Evolutionary conservation across 2,797 vertebrate species (phyloP), one percentile per base, ranked within the genome.

Genomic region (Enteromius anoplus): DNA sequence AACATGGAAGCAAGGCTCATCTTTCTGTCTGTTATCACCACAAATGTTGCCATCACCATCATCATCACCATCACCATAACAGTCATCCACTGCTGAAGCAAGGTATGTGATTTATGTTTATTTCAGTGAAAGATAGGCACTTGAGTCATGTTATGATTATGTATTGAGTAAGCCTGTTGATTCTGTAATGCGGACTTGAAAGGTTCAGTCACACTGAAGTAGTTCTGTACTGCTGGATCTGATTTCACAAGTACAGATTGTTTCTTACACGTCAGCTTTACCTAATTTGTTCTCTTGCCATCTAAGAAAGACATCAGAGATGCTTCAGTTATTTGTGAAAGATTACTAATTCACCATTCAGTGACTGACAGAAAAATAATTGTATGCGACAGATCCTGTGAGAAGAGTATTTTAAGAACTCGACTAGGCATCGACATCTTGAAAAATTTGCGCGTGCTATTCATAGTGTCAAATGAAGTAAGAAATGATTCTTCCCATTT

Each of bases 1-100:
- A 81, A 49, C 75, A 40, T 37, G 40, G 26, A 75, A 23, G 40
- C 72, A 62, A 69, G 64, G 17, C 65, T 84, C 86, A 76, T 83
- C 82, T 86, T 64, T 85, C 42, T 87, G 89, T 87, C 77, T 90
- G 82, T 79, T 83, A 73, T 90, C 90, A 85, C 89, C 86, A 45
- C 37, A 78, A 65, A 86, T 85, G 72, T 85, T 86, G 84, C 84
- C 87, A 85, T 85, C 91, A 89, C 90, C 85, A 81, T 78, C 79
- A 84, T 80, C 81, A 81, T 80, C 76, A 64, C 69, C 86, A 84
- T 72, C 76, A 55, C 78, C 82, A 73, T 78, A 55, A 19, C 85
- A 68, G 81, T 78, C 37, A 51, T 81, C 75, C 47, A 51, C 34
- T 55, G 14, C 34, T 37, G 21, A 69, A n/a, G 47, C 64, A 55